A percentile compares a stretch with the other conserved stretches of the same genome.
phyloP scores from a whole-genome alignment of 1,140 invertebrate genomes.

The Nautilus pompilius region DNA sequence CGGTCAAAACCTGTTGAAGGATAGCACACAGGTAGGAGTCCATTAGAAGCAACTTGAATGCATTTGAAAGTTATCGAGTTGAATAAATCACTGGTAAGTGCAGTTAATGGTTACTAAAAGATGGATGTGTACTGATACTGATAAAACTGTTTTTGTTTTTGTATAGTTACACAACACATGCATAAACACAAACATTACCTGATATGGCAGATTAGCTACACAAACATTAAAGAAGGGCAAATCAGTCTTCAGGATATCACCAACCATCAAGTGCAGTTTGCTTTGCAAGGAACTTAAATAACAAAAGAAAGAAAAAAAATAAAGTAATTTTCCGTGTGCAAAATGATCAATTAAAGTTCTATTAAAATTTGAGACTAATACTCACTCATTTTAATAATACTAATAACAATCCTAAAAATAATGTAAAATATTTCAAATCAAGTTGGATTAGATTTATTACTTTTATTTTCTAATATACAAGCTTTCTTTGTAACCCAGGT shows the following conservation, averaged over 20 bases:
- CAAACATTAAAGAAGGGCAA: slow-evolving; percentile 99
- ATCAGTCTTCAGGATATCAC: slow-evolving; percentile 92
- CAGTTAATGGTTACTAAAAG: no score
- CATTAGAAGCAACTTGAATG: no score
- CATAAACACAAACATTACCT: slow-evolving; percentile 40
- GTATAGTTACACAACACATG: not conserved
- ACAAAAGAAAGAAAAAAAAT: slow-evolving; percentile 42
- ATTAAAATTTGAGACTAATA: no score
- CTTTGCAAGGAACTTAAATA: slow-evolving; percentile 66
- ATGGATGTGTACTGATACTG: slow-evolving; percentile 2
- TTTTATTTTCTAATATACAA: no score
- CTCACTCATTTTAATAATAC: no score
- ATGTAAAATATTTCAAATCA: no score
- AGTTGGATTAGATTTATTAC: no score
- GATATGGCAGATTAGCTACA: slow-evolving; percentile 98
- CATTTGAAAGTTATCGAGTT: not conserved
- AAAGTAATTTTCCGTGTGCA: not conserved
- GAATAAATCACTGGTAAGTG: no score
- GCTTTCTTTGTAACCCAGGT: no score
- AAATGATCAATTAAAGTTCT: not conserved
- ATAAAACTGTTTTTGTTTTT: not conserved
- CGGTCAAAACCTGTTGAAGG: no score
- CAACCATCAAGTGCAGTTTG: slow-evolving; percentile 90
- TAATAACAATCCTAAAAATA: no score
- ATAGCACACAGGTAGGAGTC: no score